These are phyloP conservation scores for Rhyacichthys aspro DNA, from an alignment of 2,797 vertebrate species.

Conservation along the genomic window DNA sequence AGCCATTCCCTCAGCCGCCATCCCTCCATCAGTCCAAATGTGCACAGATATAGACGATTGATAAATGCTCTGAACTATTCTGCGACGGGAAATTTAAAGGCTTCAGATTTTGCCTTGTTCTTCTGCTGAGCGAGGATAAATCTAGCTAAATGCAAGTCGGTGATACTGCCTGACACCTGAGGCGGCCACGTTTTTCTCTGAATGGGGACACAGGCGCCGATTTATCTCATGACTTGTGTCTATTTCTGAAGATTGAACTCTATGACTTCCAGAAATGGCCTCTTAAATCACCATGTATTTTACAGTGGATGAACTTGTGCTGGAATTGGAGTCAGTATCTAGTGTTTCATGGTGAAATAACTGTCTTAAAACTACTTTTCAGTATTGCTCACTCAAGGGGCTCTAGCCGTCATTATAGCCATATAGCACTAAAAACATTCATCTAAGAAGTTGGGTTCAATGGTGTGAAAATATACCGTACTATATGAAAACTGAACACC, in stretches of 20 bases:
- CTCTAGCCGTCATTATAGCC: constrained; percentile 28
- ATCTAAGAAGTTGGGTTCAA: constrained; percentile 20
- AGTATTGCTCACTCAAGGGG: constrained; percentile 44
- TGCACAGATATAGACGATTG: constrained; percentile 87
- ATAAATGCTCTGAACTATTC: constrained; percentile 94
- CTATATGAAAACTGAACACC: not conserved
- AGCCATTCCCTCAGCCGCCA: constrained; percentile 78
- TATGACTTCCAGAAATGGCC: constrained; percentile 92
- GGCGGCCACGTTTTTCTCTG: constrained; percentile 84
- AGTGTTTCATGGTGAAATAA: constrained; percentile 90
- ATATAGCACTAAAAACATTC: constrained; percentile 22
- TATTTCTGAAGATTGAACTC: constrained; percentile 92
- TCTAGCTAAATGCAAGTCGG: constrained; percentile 90
- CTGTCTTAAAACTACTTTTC: constrained; percentile 77
- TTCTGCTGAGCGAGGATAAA: constrained; percentile 86
- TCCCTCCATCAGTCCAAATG: constrained; percentile 72
- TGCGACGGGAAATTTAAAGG: constrained; percentile 85
- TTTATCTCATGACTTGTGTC: constrained; percentile 88
- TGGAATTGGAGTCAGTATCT: constrained; percentile 86
- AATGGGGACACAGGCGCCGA: constrained; percentile 77
- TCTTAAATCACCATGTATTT: constrained; percentile 94
- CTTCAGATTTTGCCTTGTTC: constrained; percentile 86
- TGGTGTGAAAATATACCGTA: constrained; percentile 7
- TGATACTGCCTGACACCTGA: constrained; percentile 85
- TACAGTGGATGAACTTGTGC: constrained; percentile 87